phyloP scores from a whole-genome alignment of 2,113 vertebrate genomes.

The Rhegmatorhina hoffmannsi region DNA sequence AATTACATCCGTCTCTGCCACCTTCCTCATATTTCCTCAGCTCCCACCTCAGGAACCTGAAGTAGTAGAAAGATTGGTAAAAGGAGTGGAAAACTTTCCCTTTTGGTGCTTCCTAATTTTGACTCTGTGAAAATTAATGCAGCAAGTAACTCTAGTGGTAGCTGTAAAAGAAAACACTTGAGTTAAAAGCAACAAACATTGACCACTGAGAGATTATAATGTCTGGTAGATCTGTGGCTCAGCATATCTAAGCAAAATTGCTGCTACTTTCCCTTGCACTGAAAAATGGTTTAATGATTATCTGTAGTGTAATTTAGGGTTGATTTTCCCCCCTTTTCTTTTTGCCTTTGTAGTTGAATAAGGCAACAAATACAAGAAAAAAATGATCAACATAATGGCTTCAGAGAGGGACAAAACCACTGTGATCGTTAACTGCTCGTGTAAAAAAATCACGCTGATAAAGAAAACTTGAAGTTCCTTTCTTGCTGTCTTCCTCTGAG shows the following conservation, averaged over 20 bases:
- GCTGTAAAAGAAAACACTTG: not conserved
- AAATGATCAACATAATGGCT: not conserved
- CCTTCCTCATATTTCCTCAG: not conserved
- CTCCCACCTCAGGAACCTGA: not conserved
- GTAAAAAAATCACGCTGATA: not conserved
- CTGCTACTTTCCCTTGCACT: not conserved
- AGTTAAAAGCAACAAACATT: not conserved
- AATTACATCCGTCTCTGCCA: not conserved
- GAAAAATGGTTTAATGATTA: not conserved
- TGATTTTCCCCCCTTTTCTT: not conserved
- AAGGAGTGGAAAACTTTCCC: not conserved
- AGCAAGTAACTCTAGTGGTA: not conserved
- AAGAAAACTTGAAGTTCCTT: not conserved
- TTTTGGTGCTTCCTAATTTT: not conserved
- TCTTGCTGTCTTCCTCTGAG: not conserved
- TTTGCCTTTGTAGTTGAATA: not conserved
- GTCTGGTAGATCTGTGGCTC: not conserved
- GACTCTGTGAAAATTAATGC: not conserved
- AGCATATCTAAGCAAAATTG: not conserved
- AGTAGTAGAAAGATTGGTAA: not conserved
- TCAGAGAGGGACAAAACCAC: not conserved
- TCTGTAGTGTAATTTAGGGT: not conserved
- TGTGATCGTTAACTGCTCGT: not conserved
- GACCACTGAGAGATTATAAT: not conserved
- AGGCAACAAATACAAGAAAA: not conserved